Evolutionary conservation across 1,140 invertebrate genomes (phyloP).

Genomic region (Cydia pomonella): DNA sequence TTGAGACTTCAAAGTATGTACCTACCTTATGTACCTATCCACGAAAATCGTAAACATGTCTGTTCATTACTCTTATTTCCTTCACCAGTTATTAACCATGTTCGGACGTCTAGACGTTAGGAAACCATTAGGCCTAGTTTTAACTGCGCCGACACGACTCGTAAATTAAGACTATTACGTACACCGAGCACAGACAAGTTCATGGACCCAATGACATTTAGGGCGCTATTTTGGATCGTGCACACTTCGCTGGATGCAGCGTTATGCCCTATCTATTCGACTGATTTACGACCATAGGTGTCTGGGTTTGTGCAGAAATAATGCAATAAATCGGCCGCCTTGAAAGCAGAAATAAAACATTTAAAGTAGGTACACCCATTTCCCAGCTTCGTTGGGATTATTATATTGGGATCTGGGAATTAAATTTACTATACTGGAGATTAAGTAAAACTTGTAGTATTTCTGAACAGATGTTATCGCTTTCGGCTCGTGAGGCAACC

Average conservation of each 20-base stretch:
- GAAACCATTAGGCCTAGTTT: slow-evolving; percentile 36
- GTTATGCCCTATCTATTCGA: slow-evolving; percentile 43
- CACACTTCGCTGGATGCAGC: slow-evolving; percentile 33
- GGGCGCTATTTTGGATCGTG: slow-evolving; percentile 49
- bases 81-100: slow-evolving; percentile 28
- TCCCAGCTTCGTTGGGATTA: neutral
- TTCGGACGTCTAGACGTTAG: slow-evolving; percentile 42
- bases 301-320: slow-evolving; percentile 16
- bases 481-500: neutral
- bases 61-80: slow-evolving; percentile 22
- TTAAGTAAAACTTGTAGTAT: neutral
- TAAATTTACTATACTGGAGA: neutral
- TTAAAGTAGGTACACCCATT: neutral
- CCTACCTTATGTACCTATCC: slow-evolving; percentile 43
- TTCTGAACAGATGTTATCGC: neutral
- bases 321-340: neutral
- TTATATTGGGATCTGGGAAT: too few species aligned
- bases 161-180: slow-evolving; percentile 55
- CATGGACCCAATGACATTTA: slow-evolving; percentile 64
- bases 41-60: slow-evolving; percentile 28
- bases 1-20: slow-evolving; percentile 45
- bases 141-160: slow-evolving; percentile 45
- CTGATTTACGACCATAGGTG: slow-evolving; percentile 47
- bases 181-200: slow-evolving; percentile 56
- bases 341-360: slow-evolving; percentile 2